Evolutionary conservation across 2,113 vertebrate species (phyloP).

Genomic region (Ovibos moschatus): DNA sequence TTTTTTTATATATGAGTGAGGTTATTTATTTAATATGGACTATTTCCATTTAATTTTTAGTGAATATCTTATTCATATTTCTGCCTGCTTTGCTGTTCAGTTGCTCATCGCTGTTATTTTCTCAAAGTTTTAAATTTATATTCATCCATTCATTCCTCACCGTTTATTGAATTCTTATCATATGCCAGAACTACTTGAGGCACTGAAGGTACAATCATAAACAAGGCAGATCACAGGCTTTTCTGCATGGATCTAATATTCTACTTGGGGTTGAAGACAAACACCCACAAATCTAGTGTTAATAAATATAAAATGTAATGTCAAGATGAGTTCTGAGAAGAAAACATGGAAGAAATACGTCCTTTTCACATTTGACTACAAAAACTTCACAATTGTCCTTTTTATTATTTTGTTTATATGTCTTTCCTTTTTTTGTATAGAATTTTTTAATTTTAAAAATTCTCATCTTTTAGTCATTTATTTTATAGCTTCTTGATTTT

Average conservation of each 20-base stretch:
- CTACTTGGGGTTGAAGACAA: neutral
- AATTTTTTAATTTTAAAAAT: neutral
- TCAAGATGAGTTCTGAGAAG: neutral
- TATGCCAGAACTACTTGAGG: neutral
- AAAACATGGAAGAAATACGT: neutral
- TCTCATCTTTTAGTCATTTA: neutral
- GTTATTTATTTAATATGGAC: neutral
- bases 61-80: neutral
- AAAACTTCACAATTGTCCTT: neutral
- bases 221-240: neutral
- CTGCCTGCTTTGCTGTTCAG: neutral
- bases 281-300: neutral
- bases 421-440: neutral
- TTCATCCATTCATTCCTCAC: neutral
- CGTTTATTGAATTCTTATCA: neutral
- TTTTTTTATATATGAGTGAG: neutral
- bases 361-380: neutral
- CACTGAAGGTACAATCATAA: neutral
- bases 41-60: neutral
- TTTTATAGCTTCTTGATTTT: neutral
- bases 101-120: neutral
- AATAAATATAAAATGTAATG: neutral
- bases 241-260: neutral
- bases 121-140: neutral
- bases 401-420: neutral